Evolutionary conservation across 1,140 invertebrate genomes (phyloP), one percentile per base, ranked within the genome.

Genomic region (Leptinotarsa texana): DNA sequence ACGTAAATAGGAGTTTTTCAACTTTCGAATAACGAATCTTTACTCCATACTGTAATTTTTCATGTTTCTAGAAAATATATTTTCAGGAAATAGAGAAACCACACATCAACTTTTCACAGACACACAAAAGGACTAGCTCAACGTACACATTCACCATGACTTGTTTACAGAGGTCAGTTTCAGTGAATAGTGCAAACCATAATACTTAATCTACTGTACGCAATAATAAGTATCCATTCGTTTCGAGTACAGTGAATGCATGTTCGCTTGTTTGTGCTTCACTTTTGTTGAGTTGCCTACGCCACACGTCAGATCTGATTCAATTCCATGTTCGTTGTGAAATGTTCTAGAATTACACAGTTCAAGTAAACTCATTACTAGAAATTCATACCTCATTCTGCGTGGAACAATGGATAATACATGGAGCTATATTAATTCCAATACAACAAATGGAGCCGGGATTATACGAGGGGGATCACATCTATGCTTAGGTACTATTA

Each of bases 141-240:
- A 24, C 63, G 21, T 65, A 22, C 63, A 22, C 63, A 65, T 65
- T 24, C 63, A 33, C 13, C 63, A 15, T 65, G n/a, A 65, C 63
- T 65, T 21, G 63, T 65, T 65, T 65, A 65, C 22, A 65, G 21
- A 15, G 21, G 63, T 33, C 21, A 65, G 8, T 11, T 42, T 18
- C 27, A 33, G 27, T 24, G 21, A 65, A 65, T 65, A 27, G 63
- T 33, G 13, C 4, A 57, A 18, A 65, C 63, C 15, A 65, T 65
- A 65, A 65, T 24, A 65, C n/a, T 65, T 33, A 65, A 65, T 65
- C 63, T 65, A 65, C 63, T 22, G 21, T 65, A 65, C 21, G 27
- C 8, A 65, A 21, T 65, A 65, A 18, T 65, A 65, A 22, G 63
- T 65, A 65, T 65, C 22, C 63, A 65, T 65, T 65, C 63, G 63